Evolutionary conservation across 2,113 vertebrate species (phyloP).

Genomic region (Prolemur simus): DNA sequence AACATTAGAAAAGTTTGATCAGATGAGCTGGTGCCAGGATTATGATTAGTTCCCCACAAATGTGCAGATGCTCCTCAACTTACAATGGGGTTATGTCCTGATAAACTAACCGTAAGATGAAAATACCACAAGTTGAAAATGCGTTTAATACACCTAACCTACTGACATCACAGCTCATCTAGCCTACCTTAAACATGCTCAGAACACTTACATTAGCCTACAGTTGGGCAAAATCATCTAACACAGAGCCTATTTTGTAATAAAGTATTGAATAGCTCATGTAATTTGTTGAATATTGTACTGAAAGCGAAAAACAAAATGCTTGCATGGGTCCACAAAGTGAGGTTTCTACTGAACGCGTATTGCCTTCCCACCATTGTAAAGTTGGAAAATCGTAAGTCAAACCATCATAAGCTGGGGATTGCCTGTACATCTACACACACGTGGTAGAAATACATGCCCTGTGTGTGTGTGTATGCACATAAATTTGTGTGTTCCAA

Average conservation of each 20-base stretch:
- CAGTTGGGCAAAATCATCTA: neutral
- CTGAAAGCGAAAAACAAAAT: neutral
- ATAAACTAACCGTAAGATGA: neutral
- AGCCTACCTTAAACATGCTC: neutral
- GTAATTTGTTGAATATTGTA: neutral
- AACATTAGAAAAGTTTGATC: neutral
- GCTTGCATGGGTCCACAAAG: neutral
- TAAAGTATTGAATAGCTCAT: neutral
- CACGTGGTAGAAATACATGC: neutral
- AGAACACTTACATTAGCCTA: neutral
- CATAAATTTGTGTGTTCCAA: neutral
- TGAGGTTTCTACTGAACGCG: neutral
- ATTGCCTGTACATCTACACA: neutral
- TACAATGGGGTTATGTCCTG: neutral
- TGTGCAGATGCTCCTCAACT: neutral
- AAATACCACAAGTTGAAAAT: neutral
- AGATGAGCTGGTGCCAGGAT: neutral
- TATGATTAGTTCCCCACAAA: neutral
- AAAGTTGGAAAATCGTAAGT: neutral
- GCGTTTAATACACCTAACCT: neutral
- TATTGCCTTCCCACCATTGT: neutral
- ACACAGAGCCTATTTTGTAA: neutral
- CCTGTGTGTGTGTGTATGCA: neutral
- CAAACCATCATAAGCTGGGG: neutral
- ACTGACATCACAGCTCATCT: neutral